Conservation (phyloP, 2,797 vertebrate genomes). For the Neoniphon sammara region DNA sequence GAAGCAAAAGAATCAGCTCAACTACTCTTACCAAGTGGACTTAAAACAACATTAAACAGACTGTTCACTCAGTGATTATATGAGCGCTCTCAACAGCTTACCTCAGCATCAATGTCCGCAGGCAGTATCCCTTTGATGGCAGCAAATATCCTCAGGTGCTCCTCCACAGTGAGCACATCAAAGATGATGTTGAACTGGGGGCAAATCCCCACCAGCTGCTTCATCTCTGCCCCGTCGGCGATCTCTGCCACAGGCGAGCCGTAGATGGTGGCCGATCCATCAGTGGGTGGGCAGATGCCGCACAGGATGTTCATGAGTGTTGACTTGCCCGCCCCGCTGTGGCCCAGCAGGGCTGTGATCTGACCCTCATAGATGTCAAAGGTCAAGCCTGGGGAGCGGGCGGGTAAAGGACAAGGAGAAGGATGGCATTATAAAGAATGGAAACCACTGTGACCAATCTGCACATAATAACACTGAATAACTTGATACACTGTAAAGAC, state of each 20-base stretch:
- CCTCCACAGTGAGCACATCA: constrained; percentile 94
- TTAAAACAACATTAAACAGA: neutral
- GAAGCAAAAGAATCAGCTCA: too few species aligned
- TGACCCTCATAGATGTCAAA: constrained; percentile 98
- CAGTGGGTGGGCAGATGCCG: constrained; percentile 89
- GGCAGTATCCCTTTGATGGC: constrained; percentile 93
- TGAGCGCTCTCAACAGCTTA: constrained; percentile 41
- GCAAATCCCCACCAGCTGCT: constrained; percentile 93
- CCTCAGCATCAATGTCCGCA: constrained; percentile 87
- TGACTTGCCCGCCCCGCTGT: constrained; percentile 96
- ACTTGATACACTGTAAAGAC: neutral
- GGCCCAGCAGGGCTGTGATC: constrained; percentile 95
- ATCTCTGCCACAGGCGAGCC: constrained; percentile 90
- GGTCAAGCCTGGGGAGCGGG: constrained; percentile 85
- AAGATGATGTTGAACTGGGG: constrained; percentile 97
- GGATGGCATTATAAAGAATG: neutral
- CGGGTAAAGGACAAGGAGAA: neutral
- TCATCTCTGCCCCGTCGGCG: constrained; percentile 90
- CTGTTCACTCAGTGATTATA: neutral
- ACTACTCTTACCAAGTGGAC: neutral
- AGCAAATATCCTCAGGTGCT: constrained; percentile 93
- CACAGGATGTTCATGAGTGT: constrained; percentile 97
- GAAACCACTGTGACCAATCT: too few species aligned
- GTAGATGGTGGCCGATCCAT: constrained; percentile 91
- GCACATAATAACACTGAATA: neutral